Base-by-base conservation (phyloP, 2,113 vertebrate genomes). In the Cryptotis parvus region DNA sequence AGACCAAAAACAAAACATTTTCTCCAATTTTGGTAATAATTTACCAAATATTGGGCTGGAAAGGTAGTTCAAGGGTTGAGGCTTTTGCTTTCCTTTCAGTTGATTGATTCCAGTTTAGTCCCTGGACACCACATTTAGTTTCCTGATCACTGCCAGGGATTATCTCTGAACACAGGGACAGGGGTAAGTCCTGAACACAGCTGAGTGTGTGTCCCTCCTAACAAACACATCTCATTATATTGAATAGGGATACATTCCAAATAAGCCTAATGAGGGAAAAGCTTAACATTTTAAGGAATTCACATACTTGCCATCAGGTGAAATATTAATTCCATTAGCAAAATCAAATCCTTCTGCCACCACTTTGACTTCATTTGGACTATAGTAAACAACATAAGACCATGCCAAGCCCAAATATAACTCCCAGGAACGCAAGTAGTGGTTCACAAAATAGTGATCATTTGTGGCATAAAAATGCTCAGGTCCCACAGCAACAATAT, bases 391-490 rank as follows among this genome's bases (percentile, higher is more conserved):
- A 31, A 99, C 98, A 4, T 98, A 98, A 15, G 98, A 95, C 99
- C 98, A 99, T 0, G 96, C 89, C 88, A 98, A 96, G 33, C 97
- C 96, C 31, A 99, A 73, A 27, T 99, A 72, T 6, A 86, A 0
- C 94, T 99, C 99, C 94, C 99, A 65, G 1, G 70, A 11, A 84
- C 84, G 95, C n/a, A 99, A 43, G 84, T 92, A 12, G 1, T 75
- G 26, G 35, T 98, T 81, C 0, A 27, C 43, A 92, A 98, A 99
- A 96, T 99, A 99, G 95, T 98, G 98, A 92, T 99, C 99, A 29
- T 99, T 99, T 74, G 99, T 99, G 89, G 98, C 99, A 86, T 99
- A 99, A 96, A 99, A 99, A 87, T 97, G 98, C 3, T 99, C 98
- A 6, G 97, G 97, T 89, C 99, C 98, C 26, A 99, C 41, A 20